Percentiles rank a stretch among this genome's conserved stretches.
Evolutionary conservation across 2,888 invertebrate genomes (phyloP).

Genomic region (Dromius quadrimaculatus): DNA sequence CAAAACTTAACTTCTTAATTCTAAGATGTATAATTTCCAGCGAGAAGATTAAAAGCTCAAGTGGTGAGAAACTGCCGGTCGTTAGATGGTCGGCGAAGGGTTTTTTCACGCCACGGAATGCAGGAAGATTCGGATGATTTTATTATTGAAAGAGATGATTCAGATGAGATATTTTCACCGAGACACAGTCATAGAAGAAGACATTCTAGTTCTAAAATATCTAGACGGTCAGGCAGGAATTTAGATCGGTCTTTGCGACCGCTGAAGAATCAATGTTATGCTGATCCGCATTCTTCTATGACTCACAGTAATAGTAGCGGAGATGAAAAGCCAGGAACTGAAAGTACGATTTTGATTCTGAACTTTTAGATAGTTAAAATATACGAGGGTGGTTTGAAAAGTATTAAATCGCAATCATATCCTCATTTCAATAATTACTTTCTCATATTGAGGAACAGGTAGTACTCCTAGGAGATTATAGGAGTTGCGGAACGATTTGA

Average conservation of each 20-base stretch:
- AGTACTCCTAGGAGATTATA: no score
- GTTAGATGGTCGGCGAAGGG: conserved; percentile 59
- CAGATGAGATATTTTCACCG: conserved; percentile 60
- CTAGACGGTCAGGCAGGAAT: conserved; percentile 60
- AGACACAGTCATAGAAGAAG: neutral
- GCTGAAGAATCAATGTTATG: conserved; percentile 64
- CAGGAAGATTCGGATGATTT: conserved; percentile 61
- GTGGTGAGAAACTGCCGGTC: conserved; percentile 56
- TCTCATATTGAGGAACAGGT: no score
- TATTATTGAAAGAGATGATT: conserved; percentile 56
- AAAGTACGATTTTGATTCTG: conserved; percentile 44
- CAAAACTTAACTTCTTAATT: neutral
- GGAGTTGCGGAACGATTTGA: no score
- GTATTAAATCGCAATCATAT: neutral
- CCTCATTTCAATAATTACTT: neutral
- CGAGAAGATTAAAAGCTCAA: conserved; percentile 56
- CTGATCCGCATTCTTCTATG: conserved; percentile 62
- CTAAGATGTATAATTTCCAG: conserved; percentile 55
- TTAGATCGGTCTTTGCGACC: conserved; percentile 63
- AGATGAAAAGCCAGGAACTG: conserved; percentile 53
- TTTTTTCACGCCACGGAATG: conserved; percentile 62
- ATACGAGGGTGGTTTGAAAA: neutral
- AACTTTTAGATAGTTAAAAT: neutral
- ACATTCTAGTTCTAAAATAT: conserved; percentile 13
- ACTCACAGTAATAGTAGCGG: conserved; percentile 58